Evolutionary conservation across 1,140 invertebrate species (phyloP).

Genomic region (Parasteatoda tepidariorum): DNA sequence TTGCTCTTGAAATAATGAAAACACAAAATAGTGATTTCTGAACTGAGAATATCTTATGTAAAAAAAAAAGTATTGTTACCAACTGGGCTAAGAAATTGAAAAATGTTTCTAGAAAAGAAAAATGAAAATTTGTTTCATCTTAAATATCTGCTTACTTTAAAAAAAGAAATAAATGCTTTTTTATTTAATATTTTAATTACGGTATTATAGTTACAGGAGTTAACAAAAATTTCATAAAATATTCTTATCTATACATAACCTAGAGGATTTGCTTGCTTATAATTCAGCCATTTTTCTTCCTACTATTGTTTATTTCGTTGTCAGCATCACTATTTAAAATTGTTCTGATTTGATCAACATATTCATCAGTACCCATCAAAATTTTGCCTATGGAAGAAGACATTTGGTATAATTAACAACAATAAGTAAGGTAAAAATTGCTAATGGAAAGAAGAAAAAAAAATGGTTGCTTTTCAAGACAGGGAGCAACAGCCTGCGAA

Average conservation of each 20-base stretch:
- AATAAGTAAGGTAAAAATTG: not conserved
- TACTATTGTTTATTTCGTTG: not conserved
- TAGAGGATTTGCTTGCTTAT: no score
- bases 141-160: no score
- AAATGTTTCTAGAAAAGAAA: no score
- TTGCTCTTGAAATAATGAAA: no score
- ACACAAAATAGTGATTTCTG: no score
- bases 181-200: not conserved
- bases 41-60: no score
- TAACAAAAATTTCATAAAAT: not conserved
- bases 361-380: not conserved
- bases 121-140: no score
- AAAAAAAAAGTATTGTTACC: no score
- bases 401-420: not conserved
- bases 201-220: not conserved
- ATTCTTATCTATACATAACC: no score
- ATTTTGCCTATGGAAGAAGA: slow-evolving; percentile 20
- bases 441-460: not conserved
- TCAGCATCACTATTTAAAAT: slow-evolving; percentile 9
- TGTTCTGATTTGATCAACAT: slow-evolving; percentile 34
- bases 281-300: not conserved
- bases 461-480: not conserved
- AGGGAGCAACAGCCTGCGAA: no score
- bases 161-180: not conserved
- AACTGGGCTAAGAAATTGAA: no score